Percentiles rank a stretch among this genome's conserved stretches.
Evolutionary conservation across 2,113 vertebrate species (phyloP).

Genomic region (Pithys albifrons): DNA sequence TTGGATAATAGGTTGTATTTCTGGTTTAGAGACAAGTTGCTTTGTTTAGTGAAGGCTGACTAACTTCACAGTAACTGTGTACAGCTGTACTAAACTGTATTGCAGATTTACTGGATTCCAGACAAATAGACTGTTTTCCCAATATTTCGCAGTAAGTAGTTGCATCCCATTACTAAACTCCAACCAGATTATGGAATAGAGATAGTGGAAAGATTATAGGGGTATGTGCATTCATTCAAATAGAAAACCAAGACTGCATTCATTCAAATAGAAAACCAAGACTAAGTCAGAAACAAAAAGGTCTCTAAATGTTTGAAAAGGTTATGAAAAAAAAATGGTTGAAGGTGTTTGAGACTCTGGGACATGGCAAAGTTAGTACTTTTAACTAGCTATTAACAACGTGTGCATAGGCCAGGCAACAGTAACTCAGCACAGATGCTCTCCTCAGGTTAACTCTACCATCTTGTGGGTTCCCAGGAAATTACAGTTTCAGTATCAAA

Average conservation of each 20-base stretch:
- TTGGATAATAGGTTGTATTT: not conserved
- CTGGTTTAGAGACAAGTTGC: not conserved
- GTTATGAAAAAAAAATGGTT: not conserved
- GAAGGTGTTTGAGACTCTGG: not conserved
- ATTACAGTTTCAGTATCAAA: not conserved
- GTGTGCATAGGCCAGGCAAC: not conserved
- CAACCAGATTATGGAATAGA: not conserved
- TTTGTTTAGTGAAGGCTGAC: not conserved
- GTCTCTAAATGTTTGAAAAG: not conserved
- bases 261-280: not conserved
- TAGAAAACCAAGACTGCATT: not conserved
- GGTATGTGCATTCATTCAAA: not conserved
- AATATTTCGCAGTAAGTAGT: not conserved
- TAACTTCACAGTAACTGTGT: not conserved
- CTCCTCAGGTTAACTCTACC: slow-evolving; percentile 26
- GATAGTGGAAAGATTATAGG: not conserved
- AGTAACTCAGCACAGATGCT: rapidly evolving
- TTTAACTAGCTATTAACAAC: not conserved
- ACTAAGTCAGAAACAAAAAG: not conserved
- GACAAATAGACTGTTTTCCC: not conserved
- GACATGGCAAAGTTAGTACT: not conserved
- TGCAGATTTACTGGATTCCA: not conserved
- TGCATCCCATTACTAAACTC: not conserved
- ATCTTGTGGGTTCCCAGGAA: slow-evolving; percentile 47
- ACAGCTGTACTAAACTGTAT: not conserved